Base-by-base conservation (phyloP, 2,888 invertebrate genomes). In the Fabriciana adippe region DNA sequence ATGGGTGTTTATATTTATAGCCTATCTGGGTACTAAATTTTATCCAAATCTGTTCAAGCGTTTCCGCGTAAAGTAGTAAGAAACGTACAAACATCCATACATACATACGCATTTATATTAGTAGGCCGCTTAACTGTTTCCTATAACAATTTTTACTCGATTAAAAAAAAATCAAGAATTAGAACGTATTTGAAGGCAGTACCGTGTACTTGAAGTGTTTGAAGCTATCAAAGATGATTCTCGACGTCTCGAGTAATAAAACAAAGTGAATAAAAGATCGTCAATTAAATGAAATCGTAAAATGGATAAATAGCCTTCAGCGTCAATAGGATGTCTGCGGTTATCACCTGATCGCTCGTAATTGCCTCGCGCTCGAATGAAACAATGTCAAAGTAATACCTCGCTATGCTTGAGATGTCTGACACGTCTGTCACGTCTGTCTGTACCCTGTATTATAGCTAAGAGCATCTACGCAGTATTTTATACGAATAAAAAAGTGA, bases 221-320 rank as follows among this genome's bases (percentile, higher is more conserved):
- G 6, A 35, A 35, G 35, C 35, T 35, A 6, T 41, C 16, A 13
- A 31, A 26, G 11, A 56, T n/a, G 6, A 16, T 11, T 59, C 26
- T 0, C 26, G 5, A 60, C 31, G 60, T 13, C 0, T 31, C n/a
- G 31, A 11, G 31, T 60, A 31, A 60, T 60, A 60, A 59, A 60
- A 60, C 50, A 31, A 16, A 16, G 41, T 56, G 54, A 15, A 55
- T 55, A 55, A n/a, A n/a, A 56, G 56, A 41, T 31, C 31, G 48
- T 48, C 48, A 31, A 59, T 48, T 48, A 48, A 59, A 15, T 21
- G 26, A 4, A 26, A 48, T 59, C 50, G 50, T 60, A 31, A 50
- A 60, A 50, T 60, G 31, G 31, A 50, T 50, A 8, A 5, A 60
- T 47, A 50, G 45, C 21, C 15, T 31, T 60, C 59, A 13, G 5